Percentiles rank a stretch among this genome's conserved stretches.
Evolutionary conservation across 2,797 vertebrate genomes (phyloP).

Genomic region (Takifugu ocellatus): DNA sequence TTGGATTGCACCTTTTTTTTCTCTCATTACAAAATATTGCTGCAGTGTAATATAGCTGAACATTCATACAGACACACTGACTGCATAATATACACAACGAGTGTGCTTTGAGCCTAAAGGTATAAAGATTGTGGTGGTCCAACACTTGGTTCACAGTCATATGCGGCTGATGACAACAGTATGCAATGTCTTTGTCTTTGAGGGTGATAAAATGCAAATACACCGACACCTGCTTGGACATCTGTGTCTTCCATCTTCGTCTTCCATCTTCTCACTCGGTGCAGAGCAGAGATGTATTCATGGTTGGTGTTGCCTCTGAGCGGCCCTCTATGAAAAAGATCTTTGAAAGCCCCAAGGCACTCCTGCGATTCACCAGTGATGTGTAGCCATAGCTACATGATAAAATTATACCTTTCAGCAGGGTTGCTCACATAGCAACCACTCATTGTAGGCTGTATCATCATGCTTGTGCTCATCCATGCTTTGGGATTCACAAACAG

Average conservation of each 20-base stretch:
- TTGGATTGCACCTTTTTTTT: no score
- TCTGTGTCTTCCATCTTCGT: constrained; percentile 49
- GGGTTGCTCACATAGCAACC: constrained; percentile 39
- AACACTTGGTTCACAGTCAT: constrained; percentile 10
- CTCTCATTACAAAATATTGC: no score
- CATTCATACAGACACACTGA: constrained; percentile 53
- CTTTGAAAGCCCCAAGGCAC: constrained; percentile 51
- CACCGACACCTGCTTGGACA: constrained; percentile 27
- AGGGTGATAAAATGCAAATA: constrained; percentile 13
- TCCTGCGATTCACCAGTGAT: constrained; percentile 40
- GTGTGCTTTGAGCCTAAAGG: constrained; percentile 1
- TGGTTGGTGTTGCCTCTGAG: constrained; percentile 42
- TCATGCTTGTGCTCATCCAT: constrained; percentile 27
- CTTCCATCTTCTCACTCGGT: constrained; percentile 58
- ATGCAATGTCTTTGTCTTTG: constrained; percentile 28
- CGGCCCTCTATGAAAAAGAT: constrained; percentile 58
- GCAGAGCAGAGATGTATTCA: constrained; percentile 57
- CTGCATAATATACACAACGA: constrained; percentile 31
- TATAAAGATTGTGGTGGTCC: constrained; percentile 13
- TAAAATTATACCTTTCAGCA: constrained; percentile 56
- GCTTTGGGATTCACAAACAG: constrained; percentile 36
- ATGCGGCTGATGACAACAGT: constrained; percentile 23
- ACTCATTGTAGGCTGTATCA: constrained; percentile 26
- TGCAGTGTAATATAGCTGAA: constrained; percentile 6
- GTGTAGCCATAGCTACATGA: constrained; percentile 53